A percentile compares a stretch with the other conserved stretches of the same genome.
phyloP scores from a whole-genome alignment of 2,888 invertebrate species.

The Eretmocerus hayati region DNA sequence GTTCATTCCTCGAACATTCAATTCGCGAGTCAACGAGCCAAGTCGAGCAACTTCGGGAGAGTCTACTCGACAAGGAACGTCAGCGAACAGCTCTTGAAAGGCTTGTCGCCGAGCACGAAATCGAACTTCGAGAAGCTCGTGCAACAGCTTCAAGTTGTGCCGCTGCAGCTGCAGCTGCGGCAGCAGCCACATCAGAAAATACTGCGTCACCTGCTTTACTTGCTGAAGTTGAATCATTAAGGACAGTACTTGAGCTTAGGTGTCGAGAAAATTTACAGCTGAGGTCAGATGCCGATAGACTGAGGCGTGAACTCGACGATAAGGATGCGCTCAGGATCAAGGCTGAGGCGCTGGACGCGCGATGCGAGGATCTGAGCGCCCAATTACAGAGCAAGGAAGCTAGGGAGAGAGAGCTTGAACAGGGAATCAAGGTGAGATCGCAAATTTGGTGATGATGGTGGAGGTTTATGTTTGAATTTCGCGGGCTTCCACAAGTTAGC shows the following conservation, averaged over 20 bases:
- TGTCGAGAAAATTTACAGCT: constrained; percentile 78
- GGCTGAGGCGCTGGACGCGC: constrained; percentile 69
- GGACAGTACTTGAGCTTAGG: constrained; percentile 81
- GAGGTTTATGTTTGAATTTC: no score
- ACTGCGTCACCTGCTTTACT: no score
- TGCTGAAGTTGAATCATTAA: constrained; percentile 74
- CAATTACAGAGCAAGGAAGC: constrained; percentile 64
- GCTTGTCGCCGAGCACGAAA: constrained; percentile 50
- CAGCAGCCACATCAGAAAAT: constrained; percentile 19
- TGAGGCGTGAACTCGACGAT: constrained; percentile 63
- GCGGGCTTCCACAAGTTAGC: no score
- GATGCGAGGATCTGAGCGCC: constrained; percentile 78
- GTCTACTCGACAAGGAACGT: constrained; percentile 32
- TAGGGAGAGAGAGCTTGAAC: constrained; percentile 64
- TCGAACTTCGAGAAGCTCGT: constrained; percentile 52
- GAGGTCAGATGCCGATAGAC: constrained; percentile 61
- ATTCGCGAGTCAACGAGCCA: constrained; percentile 32
- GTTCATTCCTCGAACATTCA: constrained; percentile 31
- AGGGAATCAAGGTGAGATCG: constrained; percentile 64
- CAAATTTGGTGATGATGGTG: no score
- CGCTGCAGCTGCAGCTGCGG: constrained; percentile 29
- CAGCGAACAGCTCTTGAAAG: constrained; percentile 35
- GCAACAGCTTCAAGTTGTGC: constrained; percentile 49
- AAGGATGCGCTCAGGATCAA: constrained; percentile 66
- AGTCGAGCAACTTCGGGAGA: constrained; percentile 35